Percentiles rank a stretch among this genome's conserved stretches.
These are phyloP conservation scores for Coelinius sp. DNA, from an alignment of 2,888 invertebrate genomes.

Conservation along the genomic window DNA sequence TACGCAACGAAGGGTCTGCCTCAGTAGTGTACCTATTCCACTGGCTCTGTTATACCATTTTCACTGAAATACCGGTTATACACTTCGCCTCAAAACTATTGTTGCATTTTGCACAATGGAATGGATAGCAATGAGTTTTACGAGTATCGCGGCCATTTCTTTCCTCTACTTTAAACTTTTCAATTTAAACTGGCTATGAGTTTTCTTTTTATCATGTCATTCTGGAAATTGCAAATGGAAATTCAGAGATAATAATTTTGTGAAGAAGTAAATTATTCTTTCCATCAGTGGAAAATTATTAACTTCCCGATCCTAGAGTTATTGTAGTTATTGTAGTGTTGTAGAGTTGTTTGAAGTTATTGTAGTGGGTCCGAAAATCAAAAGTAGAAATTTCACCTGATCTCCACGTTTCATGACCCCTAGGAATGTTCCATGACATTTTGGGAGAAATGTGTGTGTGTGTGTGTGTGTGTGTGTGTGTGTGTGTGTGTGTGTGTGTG, in stretches of 20 bases:
- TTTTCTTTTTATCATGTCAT: neutral
- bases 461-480: no score
- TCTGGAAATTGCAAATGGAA: neutral
- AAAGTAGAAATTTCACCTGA: no score
- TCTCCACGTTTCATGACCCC: no score
- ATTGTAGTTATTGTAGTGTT: no score
- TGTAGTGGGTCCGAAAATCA: no score
- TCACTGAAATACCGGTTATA: conserved; percentile 22
- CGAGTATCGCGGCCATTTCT: conserved; percentile 1
- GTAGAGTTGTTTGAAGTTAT: no score
- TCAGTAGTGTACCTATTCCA: conserved; percentile 13
- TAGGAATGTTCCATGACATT: no score
- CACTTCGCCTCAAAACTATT: conserved; percentile 12
- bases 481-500: no score
- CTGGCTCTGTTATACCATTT: neutral
- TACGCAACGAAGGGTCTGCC: conserved; percentile 33
- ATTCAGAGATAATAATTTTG: no score
- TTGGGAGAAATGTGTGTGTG: no score
- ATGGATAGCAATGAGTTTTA: conserved; percentile 27
- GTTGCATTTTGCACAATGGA: conserved; percentile 29
- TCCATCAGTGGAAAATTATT: no score
- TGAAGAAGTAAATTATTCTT: neutral
- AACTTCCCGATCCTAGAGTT: no score
- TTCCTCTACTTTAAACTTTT: neutral
- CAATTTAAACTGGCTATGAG: neutral